Evolutionary conservation across 1,140 invertebrate genomes (phyloP), one percentile per base, ranked within the genome.

Genomic region (Venturia canescens): DNA sequence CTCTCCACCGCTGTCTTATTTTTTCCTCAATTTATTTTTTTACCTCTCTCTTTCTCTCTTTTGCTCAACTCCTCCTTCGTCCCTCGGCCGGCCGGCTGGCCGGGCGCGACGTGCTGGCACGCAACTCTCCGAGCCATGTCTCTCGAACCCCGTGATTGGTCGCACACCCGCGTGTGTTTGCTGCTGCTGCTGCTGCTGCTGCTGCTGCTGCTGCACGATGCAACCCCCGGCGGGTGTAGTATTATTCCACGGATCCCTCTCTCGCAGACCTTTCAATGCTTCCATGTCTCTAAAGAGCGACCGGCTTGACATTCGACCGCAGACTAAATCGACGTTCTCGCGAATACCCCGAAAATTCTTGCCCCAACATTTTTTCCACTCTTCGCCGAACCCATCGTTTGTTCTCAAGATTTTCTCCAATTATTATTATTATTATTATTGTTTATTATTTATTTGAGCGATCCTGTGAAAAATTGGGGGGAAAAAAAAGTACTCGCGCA

Each of bases 101-200:
- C 84, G 85, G 83, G 83, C 87, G 86, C 85, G 86, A 88, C 87
- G 86, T 86, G 86, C 84, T 84, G 86, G 86, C 87, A 89, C 87
- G 87, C 88, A 88, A 87, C 85, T 85, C 84, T 84, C 83, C 83
- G 84, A 81, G 83, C 83, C 79, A 13, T 71, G 23, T 31, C 70
- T 38, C 44, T 72, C 50, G 48, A 18, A 57, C 83, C 84, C 83
- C 84, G 84, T 86, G 85, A 88, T 88, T 84, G 86, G 86, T 86
- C 60, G 86, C 67, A 60, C 83, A 57, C 74, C 82, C 82, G 75
- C 72, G 82, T 67, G 70, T 69, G 70, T 78, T 72, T 72, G 70
- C 26, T n/a, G n/a, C n/a, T n/a, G n/a, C n/a, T n/a, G n/a, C n/a
- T n/a, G n/a, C n/a, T n/a, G n/a, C n/a, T n/a, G n/a, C n/a, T n/a